Base-by-base conservation (phyloP, 2,797 vertebrate genomes). In the Alauda arvensis region DNA sequence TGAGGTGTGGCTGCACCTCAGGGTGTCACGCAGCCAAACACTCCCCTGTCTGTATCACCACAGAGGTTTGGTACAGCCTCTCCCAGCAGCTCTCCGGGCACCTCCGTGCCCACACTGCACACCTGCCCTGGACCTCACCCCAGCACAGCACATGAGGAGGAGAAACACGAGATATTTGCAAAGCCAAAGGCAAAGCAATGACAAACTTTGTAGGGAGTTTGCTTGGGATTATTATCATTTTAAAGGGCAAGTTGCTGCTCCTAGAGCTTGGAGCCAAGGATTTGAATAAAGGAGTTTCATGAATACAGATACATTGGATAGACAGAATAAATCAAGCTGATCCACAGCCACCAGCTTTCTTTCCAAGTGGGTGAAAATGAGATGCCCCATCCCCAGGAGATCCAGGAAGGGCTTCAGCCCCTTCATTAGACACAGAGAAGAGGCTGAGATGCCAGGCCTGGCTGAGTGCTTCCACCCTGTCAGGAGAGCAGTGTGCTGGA, bases 1-100 rank as follows among this genome's bases (percentile, higher is more conserved):
- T 9, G 12, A 40, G 28, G 21, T 34, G 31, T 75, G 79, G 24
- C 46, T 61, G 72, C 74, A 18, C 20, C 75, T 57, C 6, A 1
- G 33, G 18, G 25, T 6, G 45, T 24, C 6, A 18, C 48, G 18
- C 42, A 43, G 65, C 17, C 40, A 10, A 46, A 56, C 26, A 45
- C 26, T 43, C 26, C 29, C 25, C 0, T 0, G 6, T 45, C 37
- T 66, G 61, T 7, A 13, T 8, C 37, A 6, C 1, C 18, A 2
- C 1, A 2, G 66, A 18, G 28, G 51, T 24, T 42, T 46, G 42
- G 51, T 10, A 23, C 33, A 66, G 69, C 42, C 53, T 15, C 29
- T 14, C 56, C 40, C 42, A 34, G 49, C 66, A 59, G 28, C 74
- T 42, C 34, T 67, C 33, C 3, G 3, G 59, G 16, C 49, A 52